These are phyloP conservation scores for Spizaetus ornatus DNA, from an alignment of 2,113 vertebrate genomes.

Conservation along the genomic window DNA sequence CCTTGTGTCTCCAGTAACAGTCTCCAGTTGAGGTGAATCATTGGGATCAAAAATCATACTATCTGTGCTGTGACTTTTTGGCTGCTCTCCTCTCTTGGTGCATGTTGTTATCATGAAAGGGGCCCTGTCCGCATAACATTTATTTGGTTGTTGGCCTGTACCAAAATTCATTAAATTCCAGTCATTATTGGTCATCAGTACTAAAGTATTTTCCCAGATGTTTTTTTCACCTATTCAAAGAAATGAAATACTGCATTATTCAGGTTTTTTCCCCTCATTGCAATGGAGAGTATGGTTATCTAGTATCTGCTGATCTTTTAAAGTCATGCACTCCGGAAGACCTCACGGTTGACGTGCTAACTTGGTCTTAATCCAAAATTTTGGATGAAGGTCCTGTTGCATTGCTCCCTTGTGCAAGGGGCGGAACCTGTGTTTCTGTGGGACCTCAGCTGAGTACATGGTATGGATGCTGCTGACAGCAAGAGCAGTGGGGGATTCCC, in stretches of 20 bases:
- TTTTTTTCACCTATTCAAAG: background rate
- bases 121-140: background rate
- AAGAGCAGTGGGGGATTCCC: fast-evolving
- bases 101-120: background rate
- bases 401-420: background rate
- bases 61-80: background rate
- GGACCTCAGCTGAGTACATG: background rate
- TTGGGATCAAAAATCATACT: fast-evolving
- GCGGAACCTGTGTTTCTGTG: background rate
- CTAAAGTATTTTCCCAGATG: background rate
- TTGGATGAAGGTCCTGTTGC: background rate
- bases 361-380: background rate
- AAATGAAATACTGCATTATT: background rate
- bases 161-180: background rate
- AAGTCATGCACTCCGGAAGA: background rate
- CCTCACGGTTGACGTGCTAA: background rate
- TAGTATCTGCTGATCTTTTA: background rate
- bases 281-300: background rate
- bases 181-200: background rate
- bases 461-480: background rate
- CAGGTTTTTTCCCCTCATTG: background rate
- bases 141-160: background rate
- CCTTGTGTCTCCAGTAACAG: background rate
- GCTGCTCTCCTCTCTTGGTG: background rate
- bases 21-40: background rate